A percentile compares a stretch with the other conserved stretches of the same genome.
These are phyloP conservation scores for Agonum fuliginosum DNA, from an alignment of 2,888 invertebrate species.

Conservation along the genomic window DNA sequence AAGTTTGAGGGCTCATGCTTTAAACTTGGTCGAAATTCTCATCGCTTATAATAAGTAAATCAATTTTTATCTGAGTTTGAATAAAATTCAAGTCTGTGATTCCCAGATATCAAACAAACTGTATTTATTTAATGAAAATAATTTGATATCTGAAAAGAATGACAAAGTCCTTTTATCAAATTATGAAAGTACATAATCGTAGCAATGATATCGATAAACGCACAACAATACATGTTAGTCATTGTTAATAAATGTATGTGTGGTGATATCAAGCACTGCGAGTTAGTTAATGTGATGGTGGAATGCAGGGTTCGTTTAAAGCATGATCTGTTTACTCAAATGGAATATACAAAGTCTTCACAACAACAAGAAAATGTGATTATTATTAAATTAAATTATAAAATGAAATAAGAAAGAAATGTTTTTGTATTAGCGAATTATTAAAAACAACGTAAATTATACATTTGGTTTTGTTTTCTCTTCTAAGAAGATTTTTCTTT, in stretches of 20 bases:
- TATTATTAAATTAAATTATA: constrained; percentile 72
- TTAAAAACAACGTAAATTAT: constrained; percentile 67
- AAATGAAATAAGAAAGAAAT: constrained; percentile 71
- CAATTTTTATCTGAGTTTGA: constrained; percentile 3
- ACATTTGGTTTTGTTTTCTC: constrained; percentile 67
- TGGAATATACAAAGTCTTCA: constrained; percentile 70
- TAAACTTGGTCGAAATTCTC: constrained; percentile 60
- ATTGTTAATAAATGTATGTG: constrained; percentile 13
- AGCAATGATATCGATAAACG: neutral
- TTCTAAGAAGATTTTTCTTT: constrained; percentile 68
- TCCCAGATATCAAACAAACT: constrained; percentile 60
- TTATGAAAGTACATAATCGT: neutral
- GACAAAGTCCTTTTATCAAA: neutral
- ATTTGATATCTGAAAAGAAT: constrained; percentile 39
- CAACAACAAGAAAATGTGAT: constrained; percentile 73
- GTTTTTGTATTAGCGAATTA: constrained; percentile 73
- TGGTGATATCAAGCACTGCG: neutral
- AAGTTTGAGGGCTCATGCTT: constrained; percentile 71
- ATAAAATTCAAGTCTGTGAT: constrained; percentile 55
- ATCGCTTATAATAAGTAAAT: constrained; percentile 31
- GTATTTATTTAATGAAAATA: constrained; percentile 27
- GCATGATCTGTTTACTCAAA: constrained; percentile 64
- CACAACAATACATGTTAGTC: constrained; percentile 39
- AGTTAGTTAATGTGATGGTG: neutral
- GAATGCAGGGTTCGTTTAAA: constrained; percentile 22